phyloP scores from a whole-genome alignment of 2,888 invertebrate species.

The Dicyrtomina minuta region DNA sequence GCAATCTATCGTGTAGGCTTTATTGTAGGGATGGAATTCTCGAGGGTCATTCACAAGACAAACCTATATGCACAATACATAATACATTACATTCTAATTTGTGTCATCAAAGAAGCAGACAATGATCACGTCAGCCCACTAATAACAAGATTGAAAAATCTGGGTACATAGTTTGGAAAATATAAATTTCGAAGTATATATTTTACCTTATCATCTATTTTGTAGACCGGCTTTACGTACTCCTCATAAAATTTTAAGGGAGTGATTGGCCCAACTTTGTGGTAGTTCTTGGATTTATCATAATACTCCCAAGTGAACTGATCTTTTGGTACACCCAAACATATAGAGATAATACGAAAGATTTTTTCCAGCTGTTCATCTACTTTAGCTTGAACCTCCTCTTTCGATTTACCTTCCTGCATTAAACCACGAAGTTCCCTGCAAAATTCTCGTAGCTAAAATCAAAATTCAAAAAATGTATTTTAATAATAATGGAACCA shows the following conservation, averaged over 20 bases:
- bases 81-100: not conserved
- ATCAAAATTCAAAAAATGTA: slow-evolving; percentile 47
- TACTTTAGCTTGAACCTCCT: slow-evolving; percentile 66
- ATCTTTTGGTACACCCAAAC: slow-evolving; percentile 77
- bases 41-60: slow-evolving; percentile 86
- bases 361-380: slow-evolving; percentile 72
- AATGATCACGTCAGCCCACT: too few relatives aligned
- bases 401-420: slow-evolving; percentile 64
- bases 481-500: not conserved
- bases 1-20: slow-evolving; percentile 80
- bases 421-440: slow-evolving; percentile 70
- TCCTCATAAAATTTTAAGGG: slow-evolving; percentile 78
- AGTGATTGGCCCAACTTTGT: slow-evolving; percentile 72
- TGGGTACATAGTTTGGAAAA: too few relatives aligned
- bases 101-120: too few relatives aligned
- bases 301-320: slow-evolving; percentile 82
- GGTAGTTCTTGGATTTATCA: slow-evolving; percentile 75
- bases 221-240: slow-evolving; percentile 66
- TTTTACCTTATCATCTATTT: slow-evolving; percentile 20
- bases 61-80: slow-evolving; percentile 61
- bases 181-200: too few relatives aligned
- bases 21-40: slow-evolving; percentile 73
- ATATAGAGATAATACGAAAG: slow-evolving; percentile 79
- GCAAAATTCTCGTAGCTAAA: slow-evolving; percentile 68
- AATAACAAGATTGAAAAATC: too few relatives aligned